A percentile compares a stretch with the other conserved stretches of the same genome.
Evolutionary conservation across 2,113 vertebrate species (phyloP).

Genomic region (Orthonyx spaldingii): DNA sequence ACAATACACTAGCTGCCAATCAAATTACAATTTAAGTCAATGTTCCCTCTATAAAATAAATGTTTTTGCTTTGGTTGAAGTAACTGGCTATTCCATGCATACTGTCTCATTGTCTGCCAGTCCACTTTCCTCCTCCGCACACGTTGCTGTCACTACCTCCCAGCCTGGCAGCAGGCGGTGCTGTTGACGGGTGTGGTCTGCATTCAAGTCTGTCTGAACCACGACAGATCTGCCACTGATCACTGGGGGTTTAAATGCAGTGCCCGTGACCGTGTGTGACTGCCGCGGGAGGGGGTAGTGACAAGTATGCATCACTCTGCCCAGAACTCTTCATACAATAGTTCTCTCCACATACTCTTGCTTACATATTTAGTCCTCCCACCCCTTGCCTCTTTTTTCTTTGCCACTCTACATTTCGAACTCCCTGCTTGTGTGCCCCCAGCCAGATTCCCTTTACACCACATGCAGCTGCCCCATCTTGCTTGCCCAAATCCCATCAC

Average conservation of each 20-base stretch:
- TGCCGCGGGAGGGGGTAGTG: not conserved
- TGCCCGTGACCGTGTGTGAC: not conserved
- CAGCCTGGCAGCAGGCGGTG: not conserved
- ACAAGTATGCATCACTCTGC: not conserved
- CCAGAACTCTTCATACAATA: not conserved
- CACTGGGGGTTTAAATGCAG: rapidly evolving
- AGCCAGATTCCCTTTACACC: not conserved
- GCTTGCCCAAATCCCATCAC: not conserved
- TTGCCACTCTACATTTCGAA: not conserved
- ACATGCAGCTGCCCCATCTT: not conserved
- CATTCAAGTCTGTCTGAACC: rapidly evolving
- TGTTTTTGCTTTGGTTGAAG: not conserved
- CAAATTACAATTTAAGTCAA: not conserved
- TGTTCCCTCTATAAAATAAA: not conserved
- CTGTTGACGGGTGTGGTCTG: not conserved
- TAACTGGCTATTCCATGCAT: not conserved
- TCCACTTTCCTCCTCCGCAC: not conserved
- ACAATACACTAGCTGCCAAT: slow-evolving; percentile 63
- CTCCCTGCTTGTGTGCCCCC: not conserved
- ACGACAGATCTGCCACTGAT: rapidly evolving
- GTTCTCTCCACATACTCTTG: not conserved
- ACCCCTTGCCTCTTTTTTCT: not conserved
- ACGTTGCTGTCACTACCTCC: not conserved
- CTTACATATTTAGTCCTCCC: not conserved
- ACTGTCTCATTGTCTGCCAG: not conserved